Evolutionary conservation across 1,140 invertebrate species (phyloP), one percentile per base, ranked within the genome.

Genomic region (Drosophila funebris): DNA sequence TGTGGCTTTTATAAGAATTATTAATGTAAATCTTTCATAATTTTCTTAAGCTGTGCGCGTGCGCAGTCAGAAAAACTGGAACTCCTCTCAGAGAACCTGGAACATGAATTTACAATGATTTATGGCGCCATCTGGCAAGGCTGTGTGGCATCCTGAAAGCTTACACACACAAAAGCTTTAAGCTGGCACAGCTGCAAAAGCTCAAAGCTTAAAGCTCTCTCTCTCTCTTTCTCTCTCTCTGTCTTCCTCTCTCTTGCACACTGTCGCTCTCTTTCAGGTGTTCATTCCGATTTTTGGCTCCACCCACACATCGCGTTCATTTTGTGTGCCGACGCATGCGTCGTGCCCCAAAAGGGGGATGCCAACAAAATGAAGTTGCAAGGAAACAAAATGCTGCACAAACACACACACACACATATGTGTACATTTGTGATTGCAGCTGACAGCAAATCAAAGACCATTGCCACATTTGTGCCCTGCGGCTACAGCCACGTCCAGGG

Each of bases 1-100:
- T 87, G 83, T 87, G 83, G 78, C 83, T 85, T 87, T 88, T 88
- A 83, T 83, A 87, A 88, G 83, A 87, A 87, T 87, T 87, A 87
- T 87, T 87, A 87, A 87, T 87, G 82, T 87, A 87, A 87, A 88
- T 87, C 83, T 87, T 87, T 87, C 82, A 87, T 87, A 87, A 87
- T 87, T 85, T 85, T 87, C 83, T 68, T 88, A 88, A 87, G 83
- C 72, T 76, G 83, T 88, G 84, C 78, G 83, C 83, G 83, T 88
- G 83, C 82, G 78, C 71, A 72, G 33, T 16, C 31, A 36, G 14
- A 8, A 13, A 61, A 54, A 54, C 68, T 27, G 24, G 44, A 27
- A n/a, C 43, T 20, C 18, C 9, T 11, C 29, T 11, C 9, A 50
- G 24, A 41, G 16, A 11, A 61, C 41, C 11, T 36, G 29, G 37